Base-by-base conservation (phyloP, 2,888 invertebrate species). In the Agrochola circellaris region DNA sequence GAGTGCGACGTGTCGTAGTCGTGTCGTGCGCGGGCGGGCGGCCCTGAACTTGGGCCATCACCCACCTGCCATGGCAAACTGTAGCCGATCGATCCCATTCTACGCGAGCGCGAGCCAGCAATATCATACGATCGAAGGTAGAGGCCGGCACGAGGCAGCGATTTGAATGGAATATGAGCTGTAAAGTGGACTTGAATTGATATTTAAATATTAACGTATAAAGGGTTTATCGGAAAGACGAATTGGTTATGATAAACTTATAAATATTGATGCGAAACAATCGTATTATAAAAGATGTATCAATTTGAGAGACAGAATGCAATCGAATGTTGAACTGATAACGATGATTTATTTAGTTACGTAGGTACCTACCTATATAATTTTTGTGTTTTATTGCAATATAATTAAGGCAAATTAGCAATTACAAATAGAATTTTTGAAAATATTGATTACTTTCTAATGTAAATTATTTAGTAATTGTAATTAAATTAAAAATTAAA, bases 31-130 rank as follows among this genome's bases (percentile, higher is more conserved):
- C 58, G 61, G 70, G 60, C 60, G 30, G 48, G n/a, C 64, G 83
- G 68, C 87, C 88, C 75, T 88, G 88, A 88, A 88, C 88, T 87
- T 88, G 82, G 64, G 56, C 75, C 78, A 69, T 51, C 62, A 68
- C 58, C 84, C 73, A 74, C 82, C 74, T 76, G 67, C 75, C 73
- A 64, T 64, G 73, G 78, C 77, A 64, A 82, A 60, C 80, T 66
- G 38, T 65, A 61, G 67, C 56, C 67, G 67, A 84, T 84, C 84
- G 85, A 84, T 85, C 69, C 74, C 72, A 73, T 61, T 69, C 82
- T 54, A 54, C 68, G 48, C 60, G 71, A 54, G 81, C 68, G 48
- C 60, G 71, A 54, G 81, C 42, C 77, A 61, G 38, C 67, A 34
- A 66, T 56, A 60, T 51, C 69, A 65, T n/a, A 67, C 51, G 73